Evolutionary conservation across 2,797 vertebrate genomes (phyloP).

Genomic region (Zalophus californianus): DNA sequence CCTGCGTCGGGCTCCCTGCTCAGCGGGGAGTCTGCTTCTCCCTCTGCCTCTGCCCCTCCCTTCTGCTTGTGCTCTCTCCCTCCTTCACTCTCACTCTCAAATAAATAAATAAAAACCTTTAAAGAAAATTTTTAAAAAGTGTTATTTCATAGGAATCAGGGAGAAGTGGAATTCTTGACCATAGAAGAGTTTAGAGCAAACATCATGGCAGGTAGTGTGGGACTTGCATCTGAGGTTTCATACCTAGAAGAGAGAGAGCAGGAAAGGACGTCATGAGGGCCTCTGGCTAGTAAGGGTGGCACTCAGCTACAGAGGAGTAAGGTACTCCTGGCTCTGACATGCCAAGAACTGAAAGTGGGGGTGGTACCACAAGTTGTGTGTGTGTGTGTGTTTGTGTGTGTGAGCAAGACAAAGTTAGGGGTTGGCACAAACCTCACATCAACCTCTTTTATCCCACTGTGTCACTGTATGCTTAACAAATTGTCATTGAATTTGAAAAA

Average conservation of each 20-base stretch:
- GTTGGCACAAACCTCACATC: accelerated
- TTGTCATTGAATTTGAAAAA: not conserved
- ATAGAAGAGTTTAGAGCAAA: too few species aligned
- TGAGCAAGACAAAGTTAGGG: accelerated
- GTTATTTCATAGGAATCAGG: accelerated
- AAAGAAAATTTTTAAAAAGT: not conserved
- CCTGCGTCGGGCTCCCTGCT: too few species aligned
- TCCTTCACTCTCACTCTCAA: not conserved
- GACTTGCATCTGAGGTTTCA: not conserved
- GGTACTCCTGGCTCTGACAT: too few species aligned
- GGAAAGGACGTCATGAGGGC: not conserved
- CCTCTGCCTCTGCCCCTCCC: not conserved
- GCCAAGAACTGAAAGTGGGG: not conserved
- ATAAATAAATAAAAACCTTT: not conserved
- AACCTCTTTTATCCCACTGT: not conserved
- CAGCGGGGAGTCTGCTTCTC: not conserved
- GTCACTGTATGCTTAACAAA: not conserved
- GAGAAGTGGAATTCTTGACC: not conserved
- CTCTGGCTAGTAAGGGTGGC: not conserved
- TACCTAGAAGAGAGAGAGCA: not conserved
- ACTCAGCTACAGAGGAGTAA: too few species aligned
- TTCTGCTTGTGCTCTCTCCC: not conserved
- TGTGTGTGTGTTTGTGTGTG: not conserved
- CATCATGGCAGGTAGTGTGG: accelerated
- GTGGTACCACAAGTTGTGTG: not conserved